Evolutionary conservation across 2,888 invertebrate genomes (phyloP), one percentile per base, ranked within the genome.

Genomic region (Tenthredo notha): DNA sequence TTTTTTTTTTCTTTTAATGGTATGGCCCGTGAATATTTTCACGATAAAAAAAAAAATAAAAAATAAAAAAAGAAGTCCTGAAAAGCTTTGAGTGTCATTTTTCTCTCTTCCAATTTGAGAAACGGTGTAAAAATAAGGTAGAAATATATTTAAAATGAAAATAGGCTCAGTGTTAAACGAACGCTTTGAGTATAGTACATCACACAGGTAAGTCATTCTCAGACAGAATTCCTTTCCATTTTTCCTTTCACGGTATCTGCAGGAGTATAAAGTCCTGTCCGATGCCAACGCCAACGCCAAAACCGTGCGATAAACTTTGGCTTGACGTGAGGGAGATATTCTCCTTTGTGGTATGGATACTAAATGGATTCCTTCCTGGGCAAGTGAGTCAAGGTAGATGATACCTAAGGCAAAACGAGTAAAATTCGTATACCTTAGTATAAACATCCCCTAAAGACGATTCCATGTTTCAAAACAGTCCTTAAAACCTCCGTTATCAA

Each of bases 311-410:
- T 77, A 54, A 77, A 77, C 77, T 29, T 50, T 54, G 54, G 10
- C 54, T 37, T 74, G 72, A 74, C 50, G 47, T 54, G 18, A 18
- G 29, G 54, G 12, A 77, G 54, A 54, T 54, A 77, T 77, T 77
- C 15, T 9, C 50, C 77, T 77, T 77, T 77, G 77, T 77, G 33
- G 25, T 50, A 54, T 18, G 33, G 77, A 50, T 29, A 77, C 77
- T 54, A 77, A 77, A 77, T 77, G 77, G 77, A 77, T 77, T 77
- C 77, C 54, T 77, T 25, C 18, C 25, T 29, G 40, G n/a, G 50
- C 33, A 33, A 47, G 74, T 70, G 9, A 70, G 33, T 18, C 12
- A 21, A 18, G 29, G n/a, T 74, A 9, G 25, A 7, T 47, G n/a
- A 7, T 43, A 72, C 43, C 43, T 74, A 10, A 1, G 72, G 43